Evolutionary conservation across 2,888 invertebrate species (phyloP), one percentile per base, ranked within the genome.

Genomic region (Drosophila mayaguana): DNA sequence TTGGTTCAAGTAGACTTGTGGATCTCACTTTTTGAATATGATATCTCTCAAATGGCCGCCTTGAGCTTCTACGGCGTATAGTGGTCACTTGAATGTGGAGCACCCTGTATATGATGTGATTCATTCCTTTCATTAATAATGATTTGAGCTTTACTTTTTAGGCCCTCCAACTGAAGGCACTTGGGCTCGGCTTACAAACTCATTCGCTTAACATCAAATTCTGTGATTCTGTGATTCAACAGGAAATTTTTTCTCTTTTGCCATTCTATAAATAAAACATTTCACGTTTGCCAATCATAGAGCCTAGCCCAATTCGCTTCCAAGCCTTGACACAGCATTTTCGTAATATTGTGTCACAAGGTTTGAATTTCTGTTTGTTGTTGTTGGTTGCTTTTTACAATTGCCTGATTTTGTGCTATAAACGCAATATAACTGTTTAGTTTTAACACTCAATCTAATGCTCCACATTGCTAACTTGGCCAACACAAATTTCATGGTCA

Each of bases 401-500:
- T 48, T 54, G 36, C 34, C 51, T 22, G 36, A 22, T 25, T 42
- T 56, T 45, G 28, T 40, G 55, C 40, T 40, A n/a, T 14, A 25
- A 51, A 34, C 42, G 14, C 36, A 53, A 65, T 12, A 8, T 11
- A 59, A 45, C 8, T 43, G 55, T 34, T 36, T 12, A 1, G 7
- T 8, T 11, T 40, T 48, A 50, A 54, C 50, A 46, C 20, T 25
- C 55, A 43, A 71, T 71, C 60, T 57, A 72, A 59, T 65, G 72
- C 61, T 57, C 68, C 22, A 72, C 50, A 50, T 77, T 51, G 62
- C 55, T 34, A 78, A 73, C 59, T 60, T 42, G 75, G 78, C 67
- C 67, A 63, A 69, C 18, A 48, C 14, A 22, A 25, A 25, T 56
- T 66, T 74, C 78, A 73, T 78, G 75, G 75, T 60, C 62, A 73